These are phyloP conservation scores for Hylomyscus alleni DNA, from an alignment of 2,797 vertebrate species.

Conservation along the genomic window DNA sequence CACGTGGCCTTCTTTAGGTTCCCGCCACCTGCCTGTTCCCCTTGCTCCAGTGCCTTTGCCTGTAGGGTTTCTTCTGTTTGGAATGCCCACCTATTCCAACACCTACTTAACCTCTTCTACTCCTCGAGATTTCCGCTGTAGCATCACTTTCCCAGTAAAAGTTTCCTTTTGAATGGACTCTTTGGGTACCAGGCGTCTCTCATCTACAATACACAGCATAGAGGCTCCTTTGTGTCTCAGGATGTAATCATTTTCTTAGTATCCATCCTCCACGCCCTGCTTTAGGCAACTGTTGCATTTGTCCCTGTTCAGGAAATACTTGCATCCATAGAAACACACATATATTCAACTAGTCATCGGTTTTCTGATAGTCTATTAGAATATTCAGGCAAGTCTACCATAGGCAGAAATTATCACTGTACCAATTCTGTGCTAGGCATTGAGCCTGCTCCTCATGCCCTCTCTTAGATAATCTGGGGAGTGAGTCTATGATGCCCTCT, in stretches of 20 bases:
- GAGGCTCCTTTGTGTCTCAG: background rate
- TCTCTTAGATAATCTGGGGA: conserved; percentile 28
- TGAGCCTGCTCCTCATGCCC: background rate
- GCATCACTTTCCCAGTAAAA: background rate
- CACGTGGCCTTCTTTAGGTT: background rate
- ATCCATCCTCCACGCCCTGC: background rate
- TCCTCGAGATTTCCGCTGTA: background rate
- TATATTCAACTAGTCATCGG: too few relatives aligned
- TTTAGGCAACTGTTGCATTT: background rate
- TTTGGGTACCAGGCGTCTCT: background rate
- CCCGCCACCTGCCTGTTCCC: background rate
- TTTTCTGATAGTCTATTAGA: background rate
- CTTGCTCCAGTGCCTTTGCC: background rate
- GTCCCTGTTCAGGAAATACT: conserved; percentile 13
- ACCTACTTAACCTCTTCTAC: background rate
- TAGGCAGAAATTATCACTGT: background rate
- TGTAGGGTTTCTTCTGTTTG: background rate
- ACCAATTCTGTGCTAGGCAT: background rate
- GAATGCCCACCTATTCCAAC: background rate
- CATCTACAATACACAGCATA: background rate
- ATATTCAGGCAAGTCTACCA: background rate
- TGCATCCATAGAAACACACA: background rate
- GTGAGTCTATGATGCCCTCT: background rate
- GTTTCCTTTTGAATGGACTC: background rate
- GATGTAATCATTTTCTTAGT: background rate